phyloP scores from a whole-genome alignment of 2,797 vertebrate species.

The Malacoctenus gilli region DNA sequence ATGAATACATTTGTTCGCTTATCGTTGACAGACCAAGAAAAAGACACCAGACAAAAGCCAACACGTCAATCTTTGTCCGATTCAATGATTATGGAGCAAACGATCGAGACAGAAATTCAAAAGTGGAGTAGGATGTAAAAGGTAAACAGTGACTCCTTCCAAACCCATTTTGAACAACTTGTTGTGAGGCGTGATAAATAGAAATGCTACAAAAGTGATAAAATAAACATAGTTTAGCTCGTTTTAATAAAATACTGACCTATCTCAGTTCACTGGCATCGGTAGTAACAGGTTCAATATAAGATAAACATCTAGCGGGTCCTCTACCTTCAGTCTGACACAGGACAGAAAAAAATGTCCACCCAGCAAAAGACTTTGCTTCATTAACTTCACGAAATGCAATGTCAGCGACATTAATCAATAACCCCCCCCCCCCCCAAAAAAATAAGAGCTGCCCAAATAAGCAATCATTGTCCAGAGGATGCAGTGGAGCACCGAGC shows the following conservation, averaged over 20 bases:
- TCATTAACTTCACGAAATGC: too few relatives aligned
- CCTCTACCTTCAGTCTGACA: conserved; percentile 28
- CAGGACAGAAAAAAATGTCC: conserved; percentile 30
- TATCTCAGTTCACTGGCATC: conserved; percentile 28
- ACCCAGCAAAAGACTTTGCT: conserved; percentile 30
- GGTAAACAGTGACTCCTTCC: neutral
- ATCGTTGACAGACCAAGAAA: conserved; percentile 12
- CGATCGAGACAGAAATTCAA: neutral
- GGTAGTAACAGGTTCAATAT: conserved; percentile 26
- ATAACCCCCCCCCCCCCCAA: too few relatives aligned
- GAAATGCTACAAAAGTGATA: conserved; percentile 5
- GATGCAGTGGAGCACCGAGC: conserved; percentile 24
- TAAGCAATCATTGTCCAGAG: conserved; percentile 54
- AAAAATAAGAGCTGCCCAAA: conserved; percentile 38
- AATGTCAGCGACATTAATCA: conserved; percentile 24
- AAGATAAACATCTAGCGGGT: conserved; percentile 30
- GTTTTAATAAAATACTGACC: conserved; percentile 22
- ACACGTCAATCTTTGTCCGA: neutral
- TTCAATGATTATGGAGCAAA: conserved; percentile 1
- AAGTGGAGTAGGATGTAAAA: neutral
- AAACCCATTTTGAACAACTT: neutral
- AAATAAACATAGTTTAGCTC: too few relatives aligned
- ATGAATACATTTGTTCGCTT: conserved; percentile 16
- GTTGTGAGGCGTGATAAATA: conserved; percentile 15
- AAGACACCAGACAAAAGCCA: neutral